These are phyloP conservation scores for Pogoniulus pusillus DNA, from an alignment of 2,797 vertebrate genomes.

Conservation along the genomic window DNA sequence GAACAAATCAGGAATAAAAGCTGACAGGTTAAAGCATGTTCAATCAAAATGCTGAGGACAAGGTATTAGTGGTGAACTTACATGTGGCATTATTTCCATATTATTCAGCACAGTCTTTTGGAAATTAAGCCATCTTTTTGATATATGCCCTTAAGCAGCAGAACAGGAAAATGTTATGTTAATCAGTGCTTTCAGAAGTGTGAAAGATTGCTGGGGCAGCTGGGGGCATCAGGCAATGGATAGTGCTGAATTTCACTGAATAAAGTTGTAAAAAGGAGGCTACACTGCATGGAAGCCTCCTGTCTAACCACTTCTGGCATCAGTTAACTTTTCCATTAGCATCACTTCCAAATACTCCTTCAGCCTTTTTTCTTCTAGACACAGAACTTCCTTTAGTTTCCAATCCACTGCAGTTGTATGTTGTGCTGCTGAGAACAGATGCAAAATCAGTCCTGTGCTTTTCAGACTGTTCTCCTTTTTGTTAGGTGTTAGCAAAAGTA, in stretches of 20 bases:
- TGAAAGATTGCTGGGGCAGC: neutral
- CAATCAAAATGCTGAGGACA: neutral
- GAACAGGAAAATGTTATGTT: neutral
- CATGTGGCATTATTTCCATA: neutral
- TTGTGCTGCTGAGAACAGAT: neutral
- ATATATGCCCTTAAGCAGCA: neutral
- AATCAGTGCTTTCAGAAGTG: neutral
- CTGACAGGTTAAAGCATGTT: neutral
- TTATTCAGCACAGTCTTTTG: neutral
- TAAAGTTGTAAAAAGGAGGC: neutral
- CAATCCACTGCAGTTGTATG: neutral
- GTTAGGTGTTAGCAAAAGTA: neutral
- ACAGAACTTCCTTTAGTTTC: slow-evolving; percentile 35
- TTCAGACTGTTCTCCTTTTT: neutral
- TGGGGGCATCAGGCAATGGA: neutral
- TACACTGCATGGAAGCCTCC: neutral
- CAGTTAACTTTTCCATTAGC: slow-evolving; percentile 47
- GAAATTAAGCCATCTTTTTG: slow-evolving; percentile 32
- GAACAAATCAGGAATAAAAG: neutral
- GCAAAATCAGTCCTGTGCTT: slow-evolving; percentile 36
- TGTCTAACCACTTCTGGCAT: slow-evolving; percentile 21
- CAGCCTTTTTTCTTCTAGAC: slow-evolving; percentile 3
- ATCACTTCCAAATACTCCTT: slow-evolving; percentile 25
- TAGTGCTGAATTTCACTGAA: neutral
- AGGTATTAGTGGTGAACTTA: neutral